A percentile compares a stretch with the other conserved stretches of the same genome.
Conservation (phyloP, 2,888 invertebrate species). For the Cephonodes hylas region DNA sequence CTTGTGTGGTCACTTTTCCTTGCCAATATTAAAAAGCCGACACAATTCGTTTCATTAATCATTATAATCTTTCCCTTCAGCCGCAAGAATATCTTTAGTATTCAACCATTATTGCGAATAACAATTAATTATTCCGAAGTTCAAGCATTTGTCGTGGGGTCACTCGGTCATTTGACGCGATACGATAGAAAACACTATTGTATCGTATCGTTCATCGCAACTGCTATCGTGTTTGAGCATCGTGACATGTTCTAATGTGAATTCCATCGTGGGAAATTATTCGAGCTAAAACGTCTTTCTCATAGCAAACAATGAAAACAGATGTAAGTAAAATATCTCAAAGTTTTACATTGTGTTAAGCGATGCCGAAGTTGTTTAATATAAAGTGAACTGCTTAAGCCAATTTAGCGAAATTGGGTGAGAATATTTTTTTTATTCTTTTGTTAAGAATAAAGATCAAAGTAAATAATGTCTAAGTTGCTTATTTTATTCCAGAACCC, state of each 20-base stretch:
- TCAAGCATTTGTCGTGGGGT: neutral
- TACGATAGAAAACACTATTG: neutral
- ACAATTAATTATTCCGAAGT: neutral
- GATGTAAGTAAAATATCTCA: neutral
- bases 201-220: neutral
- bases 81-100: neutral
- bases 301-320: neutral
- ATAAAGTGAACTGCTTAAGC: neutral
- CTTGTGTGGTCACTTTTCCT: too few relatives aligned
- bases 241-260: neutral
- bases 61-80: neutral
- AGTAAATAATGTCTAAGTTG: too few relatives aligned
- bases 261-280: neutral
- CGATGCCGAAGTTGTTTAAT: neutral
- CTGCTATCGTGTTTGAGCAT: neutral
- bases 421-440: too few relatives aligned
- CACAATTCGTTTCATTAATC: neutral
- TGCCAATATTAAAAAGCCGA: too few relatives aligned
- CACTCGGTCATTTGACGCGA: neutral
- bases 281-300: neutral
- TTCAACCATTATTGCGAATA: neutral
- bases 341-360: neutral
- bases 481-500: too few relatives aligned
- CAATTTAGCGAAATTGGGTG: neutral
- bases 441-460: too few relatives aligned